A percentile compares a stretch with the other conserved stretches of the same genome.
Conservation (phyloP, 2,888 invertebrate genomes). For the Dilophus febrilis region DNA sequence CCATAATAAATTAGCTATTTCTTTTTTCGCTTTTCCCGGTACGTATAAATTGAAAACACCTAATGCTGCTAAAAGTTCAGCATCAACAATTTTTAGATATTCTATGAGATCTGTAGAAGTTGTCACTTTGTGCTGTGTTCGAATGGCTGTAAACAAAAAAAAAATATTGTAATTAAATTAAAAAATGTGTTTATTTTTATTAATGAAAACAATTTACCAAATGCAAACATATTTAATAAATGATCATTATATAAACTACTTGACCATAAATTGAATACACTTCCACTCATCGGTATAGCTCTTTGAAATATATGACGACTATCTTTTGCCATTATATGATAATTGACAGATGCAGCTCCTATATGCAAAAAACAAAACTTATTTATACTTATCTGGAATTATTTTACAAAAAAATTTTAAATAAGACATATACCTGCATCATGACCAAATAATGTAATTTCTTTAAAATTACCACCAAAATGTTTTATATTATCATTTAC, state of each 20-base stretch:
- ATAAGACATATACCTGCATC: slow-evolving; percentile 42
- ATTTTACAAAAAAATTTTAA: too few relatives aligned
- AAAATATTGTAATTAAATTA: neutral
- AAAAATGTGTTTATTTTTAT: neutral
- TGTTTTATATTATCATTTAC: slow-evolving; percentile 45
- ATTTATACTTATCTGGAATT: neutral
- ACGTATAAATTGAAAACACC: neutral
- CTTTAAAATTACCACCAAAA: slow-evolving; percentile 55
- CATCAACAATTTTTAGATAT: slow-evolving; percentile 2
- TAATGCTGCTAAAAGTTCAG: neutral
- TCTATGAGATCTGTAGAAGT: slow-evolving; percentile 3
- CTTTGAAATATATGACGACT: slow-evolving; percentile 41
- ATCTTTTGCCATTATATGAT: slow-evolving; percentile 47
- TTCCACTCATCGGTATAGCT: slow-evolving; percentile 43
- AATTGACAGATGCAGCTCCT: slow-evolving; percentile 49
- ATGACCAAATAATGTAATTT: slow-evolving; percentile 48
- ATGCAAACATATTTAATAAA: neutral
- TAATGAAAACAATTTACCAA: slow-evolving; percentile 17
- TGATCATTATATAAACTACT: neutral
- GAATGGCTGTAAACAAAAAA: neutral
- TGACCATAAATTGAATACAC: slow-evolving; percentile 42
- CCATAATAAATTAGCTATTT: slow-evolving; percentile 1
- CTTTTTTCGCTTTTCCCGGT: neutral
- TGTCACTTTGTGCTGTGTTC: neutral
- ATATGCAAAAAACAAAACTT: neutral